Conservation (phyloP, 2,797 vertebrate genomes). For the Siniperca obscura region DNA sequence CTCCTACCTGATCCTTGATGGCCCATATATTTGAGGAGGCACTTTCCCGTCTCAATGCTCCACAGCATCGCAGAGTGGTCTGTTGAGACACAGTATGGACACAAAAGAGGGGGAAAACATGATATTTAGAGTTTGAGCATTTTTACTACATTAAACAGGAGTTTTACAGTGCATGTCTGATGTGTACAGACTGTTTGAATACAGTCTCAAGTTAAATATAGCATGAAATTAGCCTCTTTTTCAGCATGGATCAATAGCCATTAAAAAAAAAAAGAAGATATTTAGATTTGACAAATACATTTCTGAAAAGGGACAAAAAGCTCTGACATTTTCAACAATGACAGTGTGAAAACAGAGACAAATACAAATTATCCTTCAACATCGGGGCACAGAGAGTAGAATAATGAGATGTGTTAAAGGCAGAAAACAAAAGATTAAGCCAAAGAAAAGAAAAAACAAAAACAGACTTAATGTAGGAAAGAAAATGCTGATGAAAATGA, state of each 20-base stretch:
- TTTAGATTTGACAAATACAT: not conserved
- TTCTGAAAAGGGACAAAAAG: not conserved
- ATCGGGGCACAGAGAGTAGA: not conserved
- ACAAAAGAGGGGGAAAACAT: not conserved
- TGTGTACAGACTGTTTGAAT: not conserved
- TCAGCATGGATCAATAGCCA: not conserved
- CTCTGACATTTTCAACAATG: not conserved
- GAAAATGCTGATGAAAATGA: not conserved
- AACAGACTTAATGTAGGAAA: not conserved
- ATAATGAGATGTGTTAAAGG: not conserved
- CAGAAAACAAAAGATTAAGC: not conserved
- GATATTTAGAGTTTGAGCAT: not conserved
- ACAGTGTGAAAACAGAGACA: not conserved
- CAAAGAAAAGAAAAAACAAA: not conserved
- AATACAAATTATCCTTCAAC: not conserved
- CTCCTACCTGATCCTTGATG: constrained; percentile 95
- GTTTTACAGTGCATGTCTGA: not conserved
- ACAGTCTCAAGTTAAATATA: not conserved
- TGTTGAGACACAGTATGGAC: constrained; percentile 54
- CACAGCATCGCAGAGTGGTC: constrained; percentile 97
- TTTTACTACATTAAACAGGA: not conserved
- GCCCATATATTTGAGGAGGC: constrained; percentile 94
- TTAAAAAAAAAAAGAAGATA: not conserved
- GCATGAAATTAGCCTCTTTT: not conserved
- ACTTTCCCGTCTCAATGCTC: constrained; percentile 98